Base-by-base conservation (phyloP, 2,888 invertebrate species). In the Harpalus rufipes region DNA sequence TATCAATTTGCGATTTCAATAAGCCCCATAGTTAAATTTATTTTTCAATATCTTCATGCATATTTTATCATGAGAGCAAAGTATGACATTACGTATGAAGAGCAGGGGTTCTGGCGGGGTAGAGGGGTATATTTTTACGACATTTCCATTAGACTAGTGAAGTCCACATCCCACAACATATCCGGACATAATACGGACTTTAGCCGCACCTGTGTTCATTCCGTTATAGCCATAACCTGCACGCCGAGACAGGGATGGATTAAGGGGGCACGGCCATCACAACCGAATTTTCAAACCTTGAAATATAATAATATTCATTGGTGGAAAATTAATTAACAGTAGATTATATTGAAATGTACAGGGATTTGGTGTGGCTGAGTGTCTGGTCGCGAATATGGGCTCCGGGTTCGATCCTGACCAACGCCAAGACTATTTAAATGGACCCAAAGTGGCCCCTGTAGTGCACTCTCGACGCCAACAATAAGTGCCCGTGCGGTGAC, bases 101-200 rank as follows among this genome's bases (percentile, higher is more conserved):
- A 39, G 32, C 14, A 10, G 7, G 39, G 32, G 14, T 32, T 5
- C 0, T 32, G 32, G 32, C n/a, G 14, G 25, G 39, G 7, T n/a
- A 5, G 68, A 72, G 72, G 72, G 18, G 41, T 44, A 44, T 14
- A 44, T 74, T 74, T 74, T 74, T 74, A 74, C 72, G 72, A 74
- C 72, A 74, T 51, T 74, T 74, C 72, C 72, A 74, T 74, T 74
- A 74, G 41, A 44, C 72, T 44, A 44, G 41, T 74, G 44, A 74
- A 74, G 72, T 74, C 72, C 72, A 44, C 72, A 44, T 74, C 72
- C 72, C 72, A 74, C 72, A 74, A 74, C 41, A 74, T 74, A 74
- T 74, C 16, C 44, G 72, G 41, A 74, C 72, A 74, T 74, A 74
- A 74, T 74, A 74, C 51, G 16, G 72, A 74, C 72, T 74, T 74